Evolutionary conservation across 2,113 vertebrate species (phyloP).

Genomic region (Falcunculus frontatus): DNA sequence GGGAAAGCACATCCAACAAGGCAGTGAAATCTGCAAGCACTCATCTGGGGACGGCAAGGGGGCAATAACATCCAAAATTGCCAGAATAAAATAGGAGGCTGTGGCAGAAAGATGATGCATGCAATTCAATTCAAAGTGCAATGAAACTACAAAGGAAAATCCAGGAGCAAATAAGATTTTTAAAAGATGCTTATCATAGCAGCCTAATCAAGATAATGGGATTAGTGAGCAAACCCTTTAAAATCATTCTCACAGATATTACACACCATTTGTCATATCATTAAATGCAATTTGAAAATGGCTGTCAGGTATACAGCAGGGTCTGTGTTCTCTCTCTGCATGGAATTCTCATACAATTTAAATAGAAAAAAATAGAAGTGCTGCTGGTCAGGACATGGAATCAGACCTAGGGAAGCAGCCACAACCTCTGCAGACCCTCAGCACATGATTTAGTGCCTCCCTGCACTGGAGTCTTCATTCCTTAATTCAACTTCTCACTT

Average conservation of each 20-base stretch:
- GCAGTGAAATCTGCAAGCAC: slow-evolving; percentile 11
- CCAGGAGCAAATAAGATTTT: background rate
- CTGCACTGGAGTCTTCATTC: background rate
- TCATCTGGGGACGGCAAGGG: background rate
- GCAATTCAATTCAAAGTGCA: background rate
- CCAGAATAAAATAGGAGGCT: background rate
- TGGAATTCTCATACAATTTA: background rate
- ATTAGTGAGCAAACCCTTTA: slow-evolving; percentile 30
- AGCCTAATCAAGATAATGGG: slow-evolving; percentile 35
- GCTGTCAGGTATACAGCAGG: background rate
- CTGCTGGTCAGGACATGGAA: background rate
- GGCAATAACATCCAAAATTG: slow-evolving; percentile 26
- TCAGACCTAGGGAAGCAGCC: background rate
- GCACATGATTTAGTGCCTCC: background rate
- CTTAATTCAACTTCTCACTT: background rate
- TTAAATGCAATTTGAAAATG: slow-evolving; percentile 32
- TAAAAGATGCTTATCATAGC: background rate
- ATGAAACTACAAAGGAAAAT: slow-evolving; percentile 29
- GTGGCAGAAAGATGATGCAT: background rate
- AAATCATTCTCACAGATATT: slow-evolving; percentile 6
- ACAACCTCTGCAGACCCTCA: background rate
- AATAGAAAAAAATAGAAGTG: background rate
- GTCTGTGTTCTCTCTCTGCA: background rate
- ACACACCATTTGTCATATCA: background rate
- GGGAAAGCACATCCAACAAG: background rate